A percentile compares a stretch with the other conserved stretches of the same genome.
Conservation (phyloP, 92 coral and sea anemone species). For the Desmophyllum pertusum region DNA sequence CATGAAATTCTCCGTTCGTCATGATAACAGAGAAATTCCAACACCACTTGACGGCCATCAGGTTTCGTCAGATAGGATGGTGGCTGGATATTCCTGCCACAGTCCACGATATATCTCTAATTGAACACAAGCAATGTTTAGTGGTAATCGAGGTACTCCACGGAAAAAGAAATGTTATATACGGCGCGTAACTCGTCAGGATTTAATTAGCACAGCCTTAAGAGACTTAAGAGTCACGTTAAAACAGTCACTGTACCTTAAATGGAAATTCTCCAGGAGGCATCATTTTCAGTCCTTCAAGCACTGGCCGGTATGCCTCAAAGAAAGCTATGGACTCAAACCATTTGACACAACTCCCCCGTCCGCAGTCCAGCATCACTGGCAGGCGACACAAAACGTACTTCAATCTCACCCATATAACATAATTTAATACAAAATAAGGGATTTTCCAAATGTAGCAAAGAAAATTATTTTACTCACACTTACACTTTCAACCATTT, state of each 20-base stretch:
- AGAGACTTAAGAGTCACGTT: neutral
- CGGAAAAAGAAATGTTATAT: no score
- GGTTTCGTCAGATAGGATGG: conserved; percentile 77
- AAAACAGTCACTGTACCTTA: conserved; percentile 56
- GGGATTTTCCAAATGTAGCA: neutral
- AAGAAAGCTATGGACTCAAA: conserved; percentile 93
- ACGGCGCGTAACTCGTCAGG: no score
- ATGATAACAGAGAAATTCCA: conserved; percentile 81
- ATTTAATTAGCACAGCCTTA: neutral
- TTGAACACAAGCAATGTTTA: neutral
- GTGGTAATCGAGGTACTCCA: no score
- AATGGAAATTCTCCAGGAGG: conserved; percentile 65
- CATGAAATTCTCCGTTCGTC: neutral
- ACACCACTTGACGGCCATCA: conserved; percentile 52
- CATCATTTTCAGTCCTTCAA: conserved; percentile 69
- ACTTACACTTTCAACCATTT: neutral
- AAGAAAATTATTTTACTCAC: neutral
- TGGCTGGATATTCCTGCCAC: conserved; percentile 51
- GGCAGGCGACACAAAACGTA: conserved; percentile 53
- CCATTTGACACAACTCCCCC: conserved; percentile 80
- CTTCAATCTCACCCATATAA: conserved; percentile 72
- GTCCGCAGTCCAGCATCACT: conserved; percentile 48
- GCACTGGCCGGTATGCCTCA: conserved; percentile 90
- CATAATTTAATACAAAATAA: neutral
- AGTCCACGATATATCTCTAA: conserved; percentile 78